Evolutionary conservation across 2,113 vertebrate species (phyloP).

Genomic region (Heptranchias perlo): DNA sequence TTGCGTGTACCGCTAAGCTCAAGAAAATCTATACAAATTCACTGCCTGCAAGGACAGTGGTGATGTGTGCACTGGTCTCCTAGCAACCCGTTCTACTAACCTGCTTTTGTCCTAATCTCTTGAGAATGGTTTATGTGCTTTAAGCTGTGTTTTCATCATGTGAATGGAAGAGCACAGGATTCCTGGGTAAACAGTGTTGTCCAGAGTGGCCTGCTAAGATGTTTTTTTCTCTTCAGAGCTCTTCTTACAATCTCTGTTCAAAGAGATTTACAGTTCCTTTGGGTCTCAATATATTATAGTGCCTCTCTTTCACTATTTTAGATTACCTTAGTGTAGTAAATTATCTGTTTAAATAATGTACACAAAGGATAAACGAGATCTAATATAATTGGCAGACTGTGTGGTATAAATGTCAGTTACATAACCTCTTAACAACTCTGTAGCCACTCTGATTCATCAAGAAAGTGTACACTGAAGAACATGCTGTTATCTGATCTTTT

Average conservation of each 20-base stretch:
- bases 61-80: conserved; percentile 65
- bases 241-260: conserved; percentile 15
- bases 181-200: conserved; percentile 46
- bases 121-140: conserved; percentile 65
- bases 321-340: neutral
- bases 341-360: conserved; percentile 32
- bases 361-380: conserved; percentile 18
- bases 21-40: conserved; percentile 26
- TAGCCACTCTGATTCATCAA: conserved; percentile 29
- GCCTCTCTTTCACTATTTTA: neutral
- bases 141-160: conserved; percentile 58
- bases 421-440: conserved; percentile 9
- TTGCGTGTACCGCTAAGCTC: neutral
- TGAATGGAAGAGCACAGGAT: conserved; percentile 56
- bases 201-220: conserved; percentile 45
- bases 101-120: conserved; percentile 69
- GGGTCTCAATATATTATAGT: neutral
- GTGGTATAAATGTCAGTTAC: conserved; percentile 21
- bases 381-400: conserved; percentile 26
- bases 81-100: conserved; percentile 73
- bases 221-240: neutral
- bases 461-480: conserved; percentile 31
- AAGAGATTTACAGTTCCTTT: neutral
- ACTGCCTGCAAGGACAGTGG: conserved; percentile 64
- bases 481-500: conserved; percentile 21